phyloP scores from a whole-genome alignment of 2,113 vertebrate genomes.

The Bolborhynchus lineola region DNA sequence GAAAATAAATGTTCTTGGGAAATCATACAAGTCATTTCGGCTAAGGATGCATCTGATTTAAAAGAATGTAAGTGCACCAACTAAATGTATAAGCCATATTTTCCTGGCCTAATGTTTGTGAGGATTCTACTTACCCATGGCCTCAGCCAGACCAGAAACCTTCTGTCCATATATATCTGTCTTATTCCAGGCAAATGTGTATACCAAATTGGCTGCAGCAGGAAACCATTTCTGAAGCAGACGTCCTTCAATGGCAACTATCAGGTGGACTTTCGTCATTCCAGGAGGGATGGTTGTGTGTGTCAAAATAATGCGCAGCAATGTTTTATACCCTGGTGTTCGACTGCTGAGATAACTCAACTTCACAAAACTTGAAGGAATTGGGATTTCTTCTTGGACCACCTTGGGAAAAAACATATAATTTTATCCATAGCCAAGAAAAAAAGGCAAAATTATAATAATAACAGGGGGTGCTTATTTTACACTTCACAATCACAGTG shows the following conservation, averaged over 20 bases:
- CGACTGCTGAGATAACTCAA: conserved; percentile 94
- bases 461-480: not conserved
- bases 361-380: conserved; percentile 92
- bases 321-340: conserved; percentile 90
- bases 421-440: not conserved
- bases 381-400: conserved; percentile 91
- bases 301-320: conserved; percentile 90
- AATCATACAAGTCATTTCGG: conserved; percentile 20
- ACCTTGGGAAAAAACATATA: conserved; percentile 74
- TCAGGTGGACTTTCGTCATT: conserved; percentile 92
- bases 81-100: not conserved
- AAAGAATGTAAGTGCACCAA: not conserved
- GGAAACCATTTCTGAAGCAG: conserved; percentile 94
- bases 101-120: not conserved
- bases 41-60: conserved; percentile 35
- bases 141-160: conserved; percentile 90
- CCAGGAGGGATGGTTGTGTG: conserved; percentile 82
- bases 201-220: conserved; percentile 88
- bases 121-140: conserved; percentile 82
- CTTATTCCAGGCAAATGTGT: conserved; percentile 96
- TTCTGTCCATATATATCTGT: conserved; percentile 97
- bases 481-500: not conserved
- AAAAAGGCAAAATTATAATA: not conserved
- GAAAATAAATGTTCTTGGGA: conserved; percentile 44
- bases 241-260: conserved; percentile 88